phyloP scores from a whole-genome alignment of 2,113 vertebrate genomes.

The Atherinomorus stipes region DNA sequence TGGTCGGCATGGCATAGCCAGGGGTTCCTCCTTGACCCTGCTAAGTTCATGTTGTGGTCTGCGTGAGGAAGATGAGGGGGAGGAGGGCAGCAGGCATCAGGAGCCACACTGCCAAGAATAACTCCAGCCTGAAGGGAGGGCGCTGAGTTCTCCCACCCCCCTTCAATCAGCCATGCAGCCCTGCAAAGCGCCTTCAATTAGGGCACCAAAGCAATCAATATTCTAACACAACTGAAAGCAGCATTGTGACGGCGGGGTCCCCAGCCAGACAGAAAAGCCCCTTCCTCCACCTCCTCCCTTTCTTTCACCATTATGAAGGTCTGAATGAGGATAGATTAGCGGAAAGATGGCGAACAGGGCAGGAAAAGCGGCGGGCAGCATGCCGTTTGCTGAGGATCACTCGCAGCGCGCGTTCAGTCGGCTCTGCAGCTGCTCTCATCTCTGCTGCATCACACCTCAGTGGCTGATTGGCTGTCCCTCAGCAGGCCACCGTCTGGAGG shows the following conservation, averaged over 20 bases:
- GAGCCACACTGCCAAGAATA: conserved; percentile 61
- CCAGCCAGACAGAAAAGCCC: conserved; percentile 47
- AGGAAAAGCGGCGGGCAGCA: conserved; percentile 3
- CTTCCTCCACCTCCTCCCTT: background rate
- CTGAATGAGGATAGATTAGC: conserved; percentile 27
- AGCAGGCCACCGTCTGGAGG: conserved; percentile 10
- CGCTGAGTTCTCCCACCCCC: conserved; percentile 16
- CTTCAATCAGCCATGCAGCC: conserved; percentile 41
- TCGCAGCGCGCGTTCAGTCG: conserved; percentile 24
- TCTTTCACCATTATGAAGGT: background rate
- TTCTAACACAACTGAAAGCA: conserved; percentile 59
- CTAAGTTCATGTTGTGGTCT: conserved; percentile 22
- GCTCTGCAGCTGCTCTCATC: conserved; percentile 59
- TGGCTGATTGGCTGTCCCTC: conserved; percentile 33
- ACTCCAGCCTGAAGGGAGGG: conserved; percentile 41
- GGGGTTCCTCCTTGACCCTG: conserved; percentile 34
- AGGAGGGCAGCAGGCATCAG: background rate
- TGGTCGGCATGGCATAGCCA: conserved; percentile 39
- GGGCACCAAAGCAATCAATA: conserved; percentile 75
- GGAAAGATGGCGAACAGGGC: conserved; percentile 14
- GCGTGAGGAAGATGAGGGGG: background rate
- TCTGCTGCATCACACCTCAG: conserved; percentile 36
- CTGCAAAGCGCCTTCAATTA: conserved; percentile 53
- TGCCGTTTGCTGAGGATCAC: conserved; percentile 45
- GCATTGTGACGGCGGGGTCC: conserved; percentile 43